Conservation (phyloP, 2,797 vertebrate genomes). For the Macroramphosus scolopax region DNA sequence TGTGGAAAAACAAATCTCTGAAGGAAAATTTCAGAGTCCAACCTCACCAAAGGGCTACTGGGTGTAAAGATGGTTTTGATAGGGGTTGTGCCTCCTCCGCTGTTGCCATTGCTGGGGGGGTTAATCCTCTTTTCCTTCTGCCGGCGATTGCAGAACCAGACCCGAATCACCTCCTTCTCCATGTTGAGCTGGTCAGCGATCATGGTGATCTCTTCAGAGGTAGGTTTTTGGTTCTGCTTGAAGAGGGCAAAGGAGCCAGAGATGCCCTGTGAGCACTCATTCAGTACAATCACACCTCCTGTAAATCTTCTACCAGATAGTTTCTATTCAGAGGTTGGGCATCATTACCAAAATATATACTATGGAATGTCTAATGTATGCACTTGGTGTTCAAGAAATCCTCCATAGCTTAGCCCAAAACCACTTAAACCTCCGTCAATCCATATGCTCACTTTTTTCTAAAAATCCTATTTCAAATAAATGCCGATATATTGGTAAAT, state of each 20-base stretch:
- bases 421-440: too few species aligned
- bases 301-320: neutral
- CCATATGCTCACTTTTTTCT: neutral
- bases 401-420: too few species aligned
- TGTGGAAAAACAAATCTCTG: too few species aligned
- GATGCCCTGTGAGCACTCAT: slow-evolving; percentile 67
- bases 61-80: slow-evolving; percentile 96
- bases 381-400: too few species aligned
- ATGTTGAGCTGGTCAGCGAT: slow-evolving; percentile 99
- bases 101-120: slow-evolving; percentile 90
- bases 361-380: too few species aligned
- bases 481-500: neutral
- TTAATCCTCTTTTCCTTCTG: slow-evolving; percentile 99
- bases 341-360: too few species aligned
- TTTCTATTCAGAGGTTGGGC: too few species aligned
- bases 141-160: slow-evolving; percentile 99
- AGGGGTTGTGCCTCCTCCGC: slow-evolving; percentile 83
- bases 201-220: slow-evolving; percentile 99
- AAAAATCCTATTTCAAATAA: neutral
- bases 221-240: slow-evolving; percentile 99
- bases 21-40: neutral
- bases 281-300: neutral
- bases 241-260: slow-evolving; percentile 77
- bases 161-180: slow-evolving; percentile 99
- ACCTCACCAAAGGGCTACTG: slow-evolving; percentile 90